Evolutionary conservation across 2,113 vertebrate species (phyloP).

Genomic region (Archilochus colubris): DNA sequence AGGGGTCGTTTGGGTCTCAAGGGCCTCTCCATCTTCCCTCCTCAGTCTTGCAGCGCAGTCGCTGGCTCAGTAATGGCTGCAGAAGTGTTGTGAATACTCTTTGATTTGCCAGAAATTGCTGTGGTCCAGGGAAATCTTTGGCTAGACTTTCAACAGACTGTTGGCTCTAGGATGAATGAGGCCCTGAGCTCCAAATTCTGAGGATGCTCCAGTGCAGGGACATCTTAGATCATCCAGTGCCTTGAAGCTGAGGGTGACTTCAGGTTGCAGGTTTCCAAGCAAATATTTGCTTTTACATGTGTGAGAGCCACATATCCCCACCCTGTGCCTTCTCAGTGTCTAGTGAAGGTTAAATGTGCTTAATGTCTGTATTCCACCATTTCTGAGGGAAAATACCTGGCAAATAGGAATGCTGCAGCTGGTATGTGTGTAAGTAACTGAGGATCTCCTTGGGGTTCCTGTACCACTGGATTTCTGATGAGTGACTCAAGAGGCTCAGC

Average conservation of each 20-base stretch:
- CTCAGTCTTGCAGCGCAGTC: neutral
- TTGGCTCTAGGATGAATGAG: neutral
- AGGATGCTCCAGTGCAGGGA: neutral
- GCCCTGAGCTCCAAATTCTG: neutral
- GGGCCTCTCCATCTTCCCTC: neutral
- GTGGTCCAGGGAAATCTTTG: neutral
- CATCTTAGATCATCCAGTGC: neutral
- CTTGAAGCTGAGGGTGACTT: neutral
- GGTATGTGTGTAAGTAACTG: neutral
- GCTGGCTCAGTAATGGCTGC: neutral
- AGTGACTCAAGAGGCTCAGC: neutral
- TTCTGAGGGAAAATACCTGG: neutral
- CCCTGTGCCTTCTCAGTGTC: neutral
- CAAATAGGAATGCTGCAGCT: neutral
- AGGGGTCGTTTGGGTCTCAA: neutral
- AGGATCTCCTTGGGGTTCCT: neutral
- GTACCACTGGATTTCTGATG: neutral
- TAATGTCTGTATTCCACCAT: neutral
- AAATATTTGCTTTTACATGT: neutral
- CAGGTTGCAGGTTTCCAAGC: neutral
- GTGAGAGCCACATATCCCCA: neutral
- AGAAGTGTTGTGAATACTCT: rapidly evolving
- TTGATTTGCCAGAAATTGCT: neutral
- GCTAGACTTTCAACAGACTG: neutral
- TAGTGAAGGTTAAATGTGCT: neutral